Evolutionary conservation across 2,888 invertebrate genomes (phyloP).

Genomic region (Dynastes maya): DNA sequence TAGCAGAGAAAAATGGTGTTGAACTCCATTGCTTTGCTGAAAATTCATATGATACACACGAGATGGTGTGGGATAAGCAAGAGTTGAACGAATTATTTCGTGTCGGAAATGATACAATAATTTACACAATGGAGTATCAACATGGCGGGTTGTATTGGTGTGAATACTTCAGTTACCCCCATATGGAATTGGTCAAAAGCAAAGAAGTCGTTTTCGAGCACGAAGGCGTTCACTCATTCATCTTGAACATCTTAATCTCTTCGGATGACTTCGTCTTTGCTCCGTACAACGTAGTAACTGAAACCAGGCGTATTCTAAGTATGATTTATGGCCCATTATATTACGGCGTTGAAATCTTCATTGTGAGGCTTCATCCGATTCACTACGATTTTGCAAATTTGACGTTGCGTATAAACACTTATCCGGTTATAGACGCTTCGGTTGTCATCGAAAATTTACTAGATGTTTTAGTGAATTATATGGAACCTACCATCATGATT

Average conservation of each 20-base stretch:
- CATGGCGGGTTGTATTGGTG: constrained; percentile 40
- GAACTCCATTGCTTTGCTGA: constrained; percentile 36
- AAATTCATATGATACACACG: neutral
- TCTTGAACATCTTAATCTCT: neutral
- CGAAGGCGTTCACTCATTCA: neutral
- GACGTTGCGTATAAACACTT: constrained; percentile 13
- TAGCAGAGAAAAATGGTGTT: constrained; percentile 6
- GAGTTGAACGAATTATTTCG: neutral
- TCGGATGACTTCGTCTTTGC: neutral
- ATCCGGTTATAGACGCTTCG: neutral
- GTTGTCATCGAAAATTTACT: neutral
- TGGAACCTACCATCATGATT: neutral
- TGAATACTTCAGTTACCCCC: constrained; percentile 39
- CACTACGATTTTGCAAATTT: neutral
- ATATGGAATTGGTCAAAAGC: constrained; percentile 22
- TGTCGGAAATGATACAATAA: neutral
- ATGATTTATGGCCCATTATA: neutral
- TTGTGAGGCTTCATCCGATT: constrained; percentile 8
- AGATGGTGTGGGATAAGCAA: neutral
- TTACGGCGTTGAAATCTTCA: neutral
- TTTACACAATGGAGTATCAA: neutral
- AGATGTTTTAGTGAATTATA: neutral
- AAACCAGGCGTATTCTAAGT: neutral
- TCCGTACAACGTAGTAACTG: neutral
- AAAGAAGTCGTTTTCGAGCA: neutral